phyloP scores from a whole-genome alignment of 1,140 invertebrate genomes.

The Ceratina calcarata region DNA sequence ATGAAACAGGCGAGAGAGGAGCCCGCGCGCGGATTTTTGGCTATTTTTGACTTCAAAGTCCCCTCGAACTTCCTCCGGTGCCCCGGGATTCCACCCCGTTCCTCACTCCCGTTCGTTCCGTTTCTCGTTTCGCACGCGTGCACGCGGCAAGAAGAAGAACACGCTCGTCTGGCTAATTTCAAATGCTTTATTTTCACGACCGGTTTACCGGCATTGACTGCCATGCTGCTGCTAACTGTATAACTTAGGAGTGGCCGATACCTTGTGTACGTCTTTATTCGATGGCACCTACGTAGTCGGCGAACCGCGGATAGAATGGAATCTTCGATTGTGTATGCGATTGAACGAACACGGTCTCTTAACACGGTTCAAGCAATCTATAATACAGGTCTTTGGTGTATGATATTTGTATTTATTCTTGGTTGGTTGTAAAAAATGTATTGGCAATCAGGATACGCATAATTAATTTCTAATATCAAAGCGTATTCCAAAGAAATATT shows the following conservation, averaged over 20 bases:
- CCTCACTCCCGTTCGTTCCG: neutral
- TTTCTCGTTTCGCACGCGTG: neutral
- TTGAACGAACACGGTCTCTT: neutral
- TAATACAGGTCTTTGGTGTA: too few relatives aligned
- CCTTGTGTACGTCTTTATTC: constrained; percentile 36
- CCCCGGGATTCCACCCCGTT: neutral
- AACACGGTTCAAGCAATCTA: neutral
- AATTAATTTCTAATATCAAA: too few relatives aligned
- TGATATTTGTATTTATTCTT: too few relatives aligned
- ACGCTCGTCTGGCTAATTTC: constrained; percentile 58
- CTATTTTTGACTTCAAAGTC: constrained; percentile 74
- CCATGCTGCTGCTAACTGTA: constrained; percentile 38
- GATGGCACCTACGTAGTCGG: neutral
- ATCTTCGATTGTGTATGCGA: constrained; percentile 8
- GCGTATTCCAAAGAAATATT: too few relatives aligned
- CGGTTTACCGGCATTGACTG: constrained; percentile 35
- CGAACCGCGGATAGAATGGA: neutral
- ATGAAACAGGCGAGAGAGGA: neutral
- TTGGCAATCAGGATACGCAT: too few relatives aligned
- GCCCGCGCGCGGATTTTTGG: constrained; percentile 62
- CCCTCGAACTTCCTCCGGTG: constrained; percentile 64
- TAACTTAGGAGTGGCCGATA: constrained; percentile 50
- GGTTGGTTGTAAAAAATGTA: too few relatives aligned
- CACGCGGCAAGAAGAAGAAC: constrained; percentile 31
- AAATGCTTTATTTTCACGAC: constrained; percentile 65